Evolutionary conservation across 1,140 invertebrate genomes (phyloP).

Genomic region (Caerostris darwini): DNA sequence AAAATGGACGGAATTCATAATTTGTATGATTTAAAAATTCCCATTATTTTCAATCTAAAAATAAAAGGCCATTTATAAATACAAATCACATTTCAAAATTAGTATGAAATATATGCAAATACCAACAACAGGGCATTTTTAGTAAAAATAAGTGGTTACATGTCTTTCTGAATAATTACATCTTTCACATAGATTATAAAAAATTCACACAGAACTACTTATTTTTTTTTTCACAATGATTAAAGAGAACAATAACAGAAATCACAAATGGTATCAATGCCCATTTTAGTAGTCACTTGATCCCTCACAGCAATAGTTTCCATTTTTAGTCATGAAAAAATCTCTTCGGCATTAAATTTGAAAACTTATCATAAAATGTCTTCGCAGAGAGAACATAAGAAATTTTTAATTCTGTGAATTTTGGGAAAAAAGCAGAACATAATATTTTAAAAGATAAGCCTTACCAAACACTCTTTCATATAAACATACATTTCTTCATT

Average conservation of each 20-base stretch:
- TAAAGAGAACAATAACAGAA: neutral
- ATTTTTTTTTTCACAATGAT: neutral
- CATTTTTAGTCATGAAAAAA: no score
- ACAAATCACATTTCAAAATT: neutral
- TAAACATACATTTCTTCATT: neutral
- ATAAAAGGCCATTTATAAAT: neutral
- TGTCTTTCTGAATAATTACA: neutral
- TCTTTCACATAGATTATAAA: neutral
- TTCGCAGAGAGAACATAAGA: neutral
- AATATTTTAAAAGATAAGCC: constrained; percentile 36
- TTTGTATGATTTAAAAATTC: no score
- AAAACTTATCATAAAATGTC: no score
- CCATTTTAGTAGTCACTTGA: neutral
- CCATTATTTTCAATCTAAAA: neutral
- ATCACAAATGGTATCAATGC: constrained; percentile 9
- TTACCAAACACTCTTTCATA: constrained; percentile 5
- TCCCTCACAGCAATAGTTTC: no score
- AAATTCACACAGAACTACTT: neutral
- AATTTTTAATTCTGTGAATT: neutral
- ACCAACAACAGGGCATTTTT: neutral
- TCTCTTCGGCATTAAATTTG: no score
- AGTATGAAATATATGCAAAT: neutral
- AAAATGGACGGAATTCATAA: no score
- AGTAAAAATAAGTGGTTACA: neutral
- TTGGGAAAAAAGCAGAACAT: neutral